Percentiles rank a stretch among this genome's conserved stretches.
Evolutionary conservation across 2,888 invertebrate genomes (phyloP).

Genomic region (Hyalella azteca): DNA sequence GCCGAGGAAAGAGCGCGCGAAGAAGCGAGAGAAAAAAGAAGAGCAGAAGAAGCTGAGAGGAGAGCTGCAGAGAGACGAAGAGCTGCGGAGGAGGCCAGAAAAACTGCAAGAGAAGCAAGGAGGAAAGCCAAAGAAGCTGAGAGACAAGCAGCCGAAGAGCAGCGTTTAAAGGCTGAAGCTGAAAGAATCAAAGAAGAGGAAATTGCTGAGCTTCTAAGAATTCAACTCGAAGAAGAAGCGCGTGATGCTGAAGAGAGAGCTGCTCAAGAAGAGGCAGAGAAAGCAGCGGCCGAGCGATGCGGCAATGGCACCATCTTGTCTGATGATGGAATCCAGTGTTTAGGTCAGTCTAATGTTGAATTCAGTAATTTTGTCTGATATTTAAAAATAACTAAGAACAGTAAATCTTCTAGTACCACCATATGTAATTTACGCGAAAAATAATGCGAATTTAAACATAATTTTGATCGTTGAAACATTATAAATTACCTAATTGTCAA

Average conservation of each 20-base stretch:
- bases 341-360: too few species aligned
- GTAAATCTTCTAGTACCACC: too few species aligned
- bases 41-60: background rate
- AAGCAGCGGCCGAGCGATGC: background rate
- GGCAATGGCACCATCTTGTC: background rate
- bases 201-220: too few species aligned
- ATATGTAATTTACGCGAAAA: background rate
- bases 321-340: conserved; percentile 40
- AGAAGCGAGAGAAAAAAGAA: background rate
- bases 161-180: background rate
- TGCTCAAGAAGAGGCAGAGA: background rate
- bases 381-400: too few species aligned
- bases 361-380: too few species aligned
- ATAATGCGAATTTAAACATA: background rate
- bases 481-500: too few species aligned
- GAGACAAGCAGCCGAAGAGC: background rate
- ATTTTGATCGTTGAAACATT: too few species aligned
- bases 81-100: background rate
- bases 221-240: too few species aligned
- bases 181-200: background rate
- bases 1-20: background rate
- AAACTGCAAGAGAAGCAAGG: background rate
- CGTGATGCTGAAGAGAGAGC: background rate
- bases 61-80: background rate
- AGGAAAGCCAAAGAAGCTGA: conserved; percentile 13